Evolutionary conservation across 2,797 vertebrate genomes (phyloP).

Genomic region (Vespertilio murinus): DNA sequence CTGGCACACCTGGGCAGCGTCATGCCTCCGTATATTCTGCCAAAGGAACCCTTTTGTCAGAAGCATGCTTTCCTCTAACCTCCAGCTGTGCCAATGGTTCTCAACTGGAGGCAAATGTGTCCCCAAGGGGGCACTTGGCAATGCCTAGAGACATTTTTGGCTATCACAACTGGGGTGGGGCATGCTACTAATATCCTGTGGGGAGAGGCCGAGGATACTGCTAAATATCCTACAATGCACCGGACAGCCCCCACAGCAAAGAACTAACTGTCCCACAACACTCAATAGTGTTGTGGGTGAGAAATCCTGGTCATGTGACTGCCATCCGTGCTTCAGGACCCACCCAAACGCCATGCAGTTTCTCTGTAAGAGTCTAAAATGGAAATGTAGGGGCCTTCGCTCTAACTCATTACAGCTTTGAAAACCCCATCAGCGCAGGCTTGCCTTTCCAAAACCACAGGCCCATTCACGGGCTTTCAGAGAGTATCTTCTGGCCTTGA

Average conservation of each 20-base stretch:
- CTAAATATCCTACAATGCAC: neutral
- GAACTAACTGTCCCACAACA: neutral
- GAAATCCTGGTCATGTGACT: neutral
- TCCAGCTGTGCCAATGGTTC: neutral
- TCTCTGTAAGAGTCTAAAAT: neutral
- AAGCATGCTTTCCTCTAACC: neutral
- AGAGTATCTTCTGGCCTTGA: neutral
- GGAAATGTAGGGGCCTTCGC: neutral
- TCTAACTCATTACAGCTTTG: neutral
- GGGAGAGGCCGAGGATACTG: neutral
- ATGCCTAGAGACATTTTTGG: neutral
- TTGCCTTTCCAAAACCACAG: neutral
- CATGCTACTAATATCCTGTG: neutral
- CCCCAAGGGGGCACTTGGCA: neutral
- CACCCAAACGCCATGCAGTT: too few relatives aligned
- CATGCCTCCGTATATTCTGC: neutral
- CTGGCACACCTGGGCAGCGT: neutral
- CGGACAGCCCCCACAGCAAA: neutral
- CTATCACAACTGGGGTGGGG: neutral
- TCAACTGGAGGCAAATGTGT: neutral
- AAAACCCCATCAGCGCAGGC: neutral
- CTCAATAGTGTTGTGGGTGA: neutral
- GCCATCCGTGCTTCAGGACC: neutral
- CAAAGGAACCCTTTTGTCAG: neutral
- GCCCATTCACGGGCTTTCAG: neutral